phyloP scores from a whole-genome alignment of 2,113 vertebrate genomes.

The Capricornis sumatraensis region DNA sequence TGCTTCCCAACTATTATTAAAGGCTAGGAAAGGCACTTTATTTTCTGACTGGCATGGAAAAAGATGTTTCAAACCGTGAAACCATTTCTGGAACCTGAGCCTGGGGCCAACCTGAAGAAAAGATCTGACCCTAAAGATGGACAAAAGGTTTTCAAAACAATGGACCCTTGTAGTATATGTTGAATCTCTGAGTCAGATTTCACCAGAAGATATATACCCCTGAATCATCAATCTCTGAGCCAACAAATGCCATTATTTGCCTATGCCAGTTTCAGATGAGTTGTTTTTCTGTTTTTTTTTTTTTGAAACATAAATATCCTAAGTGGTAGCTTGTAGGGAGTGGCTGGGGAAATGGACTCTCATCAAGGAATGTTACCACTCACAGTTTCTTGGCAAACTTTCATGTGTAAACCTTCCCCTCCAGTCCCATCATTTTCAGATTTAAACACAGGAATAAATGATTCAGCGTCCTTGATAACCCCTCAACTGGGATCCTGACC shows the following conservation, averaged over 20 bases:
- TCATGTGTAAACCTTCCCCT: conserved; percentile 36
- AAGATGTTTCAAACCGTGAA: background rate
- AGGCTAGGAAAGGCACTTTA: background rate
- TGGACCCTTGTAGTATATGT: background rate
- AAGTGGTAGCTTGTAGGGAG: conserved; percentile 61
- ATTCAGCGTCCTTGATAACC: background rate
- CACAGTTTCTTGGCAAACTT: conserved; percentile 60
- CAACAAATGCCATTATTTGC: conserved; percentile 30
- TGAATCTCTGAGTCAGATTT: background rate
- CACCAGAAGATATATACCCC: background rate
- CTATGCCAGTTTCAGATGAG: conserved; percentile 39
- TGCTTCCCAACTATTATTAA: background rate
- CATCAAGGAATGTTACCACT: conserved; percentile 56
- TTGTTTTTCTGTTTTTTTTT: conserved; percentile 22
- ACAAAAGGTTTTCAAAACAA: background rate
- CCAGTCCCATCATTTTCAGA: conserved; percentile 20
- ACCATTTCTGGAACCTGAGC: background rate
- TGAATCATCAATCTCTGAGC: background rate
- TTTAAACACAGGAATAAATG: conserved; percentile 24
- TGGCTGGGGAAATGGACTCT: conserved; percentile 45
- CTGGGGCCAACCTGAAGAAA: background rate
- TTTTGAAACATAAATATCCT: conserved; percentile 55
- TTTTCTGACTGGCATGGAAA: background rate
- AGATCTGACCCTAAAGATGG: background rate
- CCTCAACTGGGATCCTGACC: background rate